Conservation (phyloP, 2,113 vertebrate species). For the Holacanthus passer region DNA sequence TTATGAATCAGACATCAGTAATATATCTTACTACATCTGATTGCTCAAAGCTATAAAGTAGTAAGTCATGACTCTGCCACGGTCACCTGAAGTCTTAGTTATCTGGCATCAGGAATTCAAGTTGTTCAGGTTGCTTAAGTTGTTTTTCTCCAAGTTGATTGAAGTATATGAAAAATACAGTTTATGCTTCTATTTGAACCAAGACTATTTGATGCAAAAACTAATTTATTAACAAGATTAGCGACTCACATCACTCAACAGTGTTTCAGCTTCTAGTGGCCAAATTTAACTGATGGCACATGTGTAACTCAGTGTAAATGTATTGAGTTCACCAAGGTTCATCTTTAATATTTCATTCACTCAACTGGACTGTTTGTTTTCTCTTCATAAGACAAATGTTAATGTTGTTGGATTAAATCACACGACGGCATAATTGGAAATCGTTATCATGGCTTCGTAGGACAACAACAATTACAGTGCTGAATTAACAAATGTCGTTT, state of each 20-base stretch:
- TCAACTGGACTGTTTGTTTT: slow-evolving; percentile 14
- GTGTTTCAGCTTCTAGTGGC: not conserved
- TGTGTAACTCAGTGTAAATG: not conserved
- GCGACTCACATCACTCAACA: not conserved
- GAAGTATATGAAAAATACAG: not conserved
- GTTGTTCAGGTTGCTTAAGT: not conserved
- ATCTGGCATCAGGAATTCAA: not conserved
- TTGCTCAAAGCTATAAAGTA: not conserved
- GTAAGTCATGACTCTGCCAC: not conserved
- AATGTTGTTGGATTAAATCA: not conserved
- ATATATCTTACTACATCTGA: not conserved
- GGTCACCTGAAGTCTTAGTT: not conserved
- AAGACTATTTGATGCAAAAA: not conserved
- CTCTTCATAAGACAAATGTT: not conserved
- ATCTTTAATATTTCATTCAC: not conserved
- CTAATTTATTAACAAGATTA: not conserved
- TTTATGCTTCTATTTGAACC: not conserved
- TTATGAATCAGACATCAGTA: not conserved
- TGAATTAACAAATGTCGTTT: not conserved
- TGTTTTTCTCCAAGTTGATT: not conserved
- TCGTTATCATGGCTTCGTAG: not conserved
- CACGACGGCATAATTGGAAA: slow-evolving; percentile 9
- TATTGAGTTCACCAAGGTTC: too few relatives aligned
- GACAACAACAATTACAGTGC: not conserved
- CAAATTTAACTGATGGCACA: not conserved